Evolutionary conservation across 2,888 invertebrate genomes (phyloP).

Genomic region (Pandemis cinnamomeana): DNA sequence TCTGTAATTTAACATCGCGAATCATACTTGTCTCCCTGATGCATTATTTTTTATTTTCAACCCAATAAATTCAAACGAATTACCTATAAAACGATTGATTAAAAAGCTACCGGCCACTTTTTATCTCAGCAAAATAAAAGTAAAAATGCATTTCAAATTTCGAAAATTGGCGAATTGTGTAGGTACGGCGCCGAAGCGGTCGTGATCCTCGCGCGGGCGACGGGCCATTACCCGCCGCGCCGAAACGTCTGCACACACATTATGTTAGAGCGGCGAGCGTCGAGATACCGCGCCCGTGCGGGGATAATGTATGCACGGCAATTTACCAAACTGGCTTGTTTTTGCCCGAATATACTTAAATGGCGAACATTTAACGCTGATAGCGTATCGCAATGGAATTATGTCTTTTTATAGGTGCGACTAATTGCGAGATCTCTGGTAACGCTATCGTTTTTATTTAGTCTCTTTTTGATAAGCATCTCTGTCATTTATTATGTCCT

Average conservation of each 20-base stretch:
- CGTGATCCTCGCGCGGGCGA: conserved; percentile 49
- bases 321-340: conserved; percentile 40
- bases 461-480: conserved; percentile 21
- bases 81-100: background rate
- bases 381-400: conserved; percentile 36
- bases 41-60: no score
- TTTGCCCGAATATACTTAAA: conserved; percentile 34
- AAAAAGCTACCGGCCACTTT: conserved; percentile 11
- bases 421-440: conserved; percentile 18
- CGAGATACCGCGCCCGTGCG: conserved; percentile 35
- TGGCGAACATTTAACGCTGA: conserved; percentile 35
- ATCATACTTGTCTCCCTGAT: no score
- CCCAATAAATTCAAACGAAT: no score
- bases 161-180: conserved; percentile 37
- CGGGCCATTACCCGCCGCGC: conserved; percentile 41
- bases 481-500: background rate
- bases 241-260: conserved; percentile 41
- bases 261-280: conserved; percentile 21
- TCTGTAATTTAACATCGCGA: background rate
- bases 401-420: conserved; percentile 24
- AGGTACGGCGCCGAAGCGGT: conserved; percentile 43
- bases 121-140: background rate
- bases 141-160: conserved; percentile 32
- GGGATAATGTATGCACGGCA: conserved; percentile 40
- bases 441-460: conserved; percentile 10